phyloP scores from a whole-genome alignment of 2,797 vertebrate genomes.

The Anguilla pacifica region DNA sequence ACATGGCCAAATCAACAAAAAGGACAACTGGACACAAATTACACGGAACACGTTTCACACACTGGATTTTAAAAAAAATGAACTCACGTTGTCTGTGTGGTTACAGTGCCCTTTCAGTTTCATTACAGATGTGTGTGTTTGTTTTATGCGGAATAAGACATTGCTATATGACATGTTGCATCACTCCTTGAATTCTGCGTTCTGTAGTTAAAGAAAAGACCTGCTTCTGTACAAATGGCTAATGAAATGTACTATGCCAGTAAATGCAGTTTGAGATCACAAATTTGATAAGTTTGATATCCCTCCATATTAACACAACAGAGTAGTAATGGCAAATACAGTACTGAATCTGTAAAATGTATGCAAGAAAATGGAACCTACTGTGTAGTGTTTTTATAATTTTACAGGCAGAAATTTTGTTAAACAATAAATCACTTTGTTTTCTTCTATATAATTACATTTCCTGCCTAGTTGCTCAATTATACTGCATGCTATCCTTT shows the following conservation, averaged over 20 bases:
- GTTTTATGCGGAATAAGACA: not conserved
- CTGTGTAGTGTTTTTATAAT: not conserved
- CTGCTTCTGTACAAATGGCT: not conserved
- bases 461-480: not conserved
- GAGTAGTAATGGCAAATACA: not conserved
- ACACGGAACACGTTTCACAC: not conserved
- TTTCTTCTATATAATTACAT: not conserved
- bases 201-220: not conserved
- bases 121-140: not conserved
- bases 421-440: not conserved
- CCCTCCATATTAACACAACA: not conserved
- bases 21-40: no score
- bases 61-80: not conserved
- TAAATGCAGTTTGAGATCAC: not conserved
- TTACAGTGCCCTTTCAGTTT: not conserved
- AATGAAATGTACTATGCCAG: not conserved
- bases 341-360: not conserved
- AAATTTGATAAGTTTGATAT: not conserved
- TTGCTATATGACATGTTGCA: not conserved
- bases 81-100: not conserved
- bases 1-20: not conserved
- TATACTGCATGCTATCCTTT: not conserved
- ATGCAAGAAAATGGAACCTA: not conserved
- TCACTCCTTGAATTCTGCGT: not conserved
- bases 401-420: not conserved